phyloP scores from a whole-genome alignment of 2,888 invertebrate species.

The Watsonalla binaria region DNA sequence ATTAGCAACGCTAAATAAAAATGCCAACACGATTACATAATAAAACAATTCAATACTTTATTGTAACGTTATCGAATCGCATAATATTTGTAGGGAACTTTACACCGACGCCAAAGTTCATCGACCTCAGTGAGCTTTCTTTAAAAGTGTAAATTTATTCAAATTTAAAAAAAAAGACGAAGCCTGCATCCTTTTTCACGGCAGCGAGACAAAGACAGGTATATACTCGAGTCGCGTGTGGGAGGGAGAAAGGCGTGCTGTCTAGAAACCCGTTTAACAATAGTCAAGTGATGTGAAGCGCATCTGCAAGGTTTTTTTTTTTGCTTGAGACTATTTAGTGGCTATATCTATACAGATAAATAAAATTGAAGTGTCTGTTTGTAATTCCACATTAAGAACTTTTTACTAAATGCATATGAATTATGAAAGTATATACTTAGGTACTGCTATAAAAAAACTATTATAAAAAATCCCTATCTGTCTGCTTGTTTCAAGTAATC shows the following conservation, averaged over 20 bases:
- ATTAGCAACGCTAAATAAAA: background rate
- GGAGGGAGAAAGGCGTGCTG: conserved; percentile 19
- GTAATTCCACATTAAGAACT: too few relatives aligned
- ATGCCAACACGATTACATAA: background rate
- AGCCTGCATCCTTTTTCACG: conserved; percentile 57
- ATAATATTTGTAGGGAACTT: conserved; percentile 20
- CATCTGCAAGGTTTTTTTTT: conserved; percentile 30
- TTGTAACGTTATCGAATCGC: conserved; percentile 1
- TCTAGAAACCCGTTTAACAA: conserved; percentile 49
- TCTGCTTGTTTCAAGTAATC: too few relatives aligned
- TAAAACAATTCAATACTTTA: background rate
- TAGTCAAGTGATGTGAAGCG: conserved; percentile 45
- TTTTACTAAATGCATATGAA: too few relatives aligned
- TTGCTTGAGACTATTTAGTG: background rate
- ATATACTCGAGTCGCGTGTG: conserved; percentile 9
- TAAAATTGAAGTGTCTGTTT: too few relatives aligned
- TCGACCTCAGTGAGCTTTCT: conserved; percentile 55
- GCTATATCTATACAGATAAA: background rate
- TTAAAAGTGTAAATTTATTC: conserved; percentile 76
- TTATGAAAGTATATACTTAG: too few relatives aligned
- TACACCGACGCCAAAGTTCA: conserved; percentile 39
- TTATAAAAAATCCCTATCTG: too few relatives aligned
- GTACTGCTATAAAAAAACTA: too few relatives aligned
- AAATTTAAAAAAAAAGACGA: conserved; percentile 66
- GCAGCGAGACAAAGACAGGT: conserved; percentile 24